A percentile compares a stretch with the other conserved stretches of the same genome.
These are phyloP conservation scores for Chelidonichthys spinosus DNA, from an alignment of 2,797 vertebrate genomes.

Conservation along the genomic window DNA sequence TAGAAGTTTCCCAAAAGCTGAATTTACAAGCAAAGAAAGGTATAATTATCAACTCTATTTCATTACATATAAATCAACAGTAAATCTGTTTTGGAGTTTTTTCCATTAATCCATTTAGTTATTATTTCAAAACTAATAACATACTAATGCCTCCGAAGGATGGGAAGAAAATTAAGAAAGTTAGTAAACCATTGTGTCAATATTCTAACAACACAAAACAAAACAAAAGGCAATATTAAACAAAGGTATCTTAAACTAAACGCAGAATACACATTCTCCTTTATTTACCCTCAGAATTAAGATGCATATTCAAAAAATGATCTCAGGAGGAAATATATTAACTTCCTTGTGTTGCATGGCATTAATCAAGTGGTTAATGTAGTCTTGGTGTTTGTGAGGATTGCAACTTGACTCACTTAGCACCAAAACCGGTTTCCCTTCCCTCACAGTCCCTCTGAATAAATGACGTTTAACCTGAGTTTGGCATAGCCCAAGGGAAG, in stretches of 20 bases:
- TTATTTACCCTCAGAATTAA: constrained; percentile 30
- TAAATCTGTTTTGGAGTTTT: constrained; percentile 1
- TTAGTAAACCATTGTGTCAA: constrained; percentile 6
- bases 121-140: constrained; percentile 26
- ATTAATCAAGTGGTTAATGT: constrained; percentile 13
- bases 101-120: constrained; percentile 17
- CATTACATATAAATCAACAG: constrained; percentile 24
- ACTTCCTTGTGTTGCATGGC: constrained; percentile 29
- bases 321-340: constrained; percentile 21
- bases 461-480: constrained; percentile 66
- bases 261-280: constrained; percentile 15
- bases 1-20: constrained; percentile 28
- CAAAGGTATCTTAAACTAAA: constrained; percentile 14
- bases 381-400: constrained; percentile 27
- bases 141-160: constrained; percentile 25
- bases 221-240: constrained; percentile 10
- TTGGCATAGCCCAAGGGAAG: constrained; percentile 39
- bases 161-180: constrained; percentile 4
- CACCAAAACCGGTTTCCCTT: constrained; percentile 45
- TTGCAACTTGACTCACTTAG: constrained; percentile 30
- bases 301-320: constrained; percentile 27
- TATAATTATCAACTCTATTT: constrained; percentile 17
- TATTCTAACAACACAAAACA: not conserved
- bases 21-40: constrained; percentile 5
- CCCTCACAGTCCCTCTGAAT: constrained; percentile 17